A percentile compares a stretch with the other conserved stretches of the same genome.
phyloP scores from a whole-genome alignment of 2,797 vertebrate species.

The Argentina silus region DNA sequence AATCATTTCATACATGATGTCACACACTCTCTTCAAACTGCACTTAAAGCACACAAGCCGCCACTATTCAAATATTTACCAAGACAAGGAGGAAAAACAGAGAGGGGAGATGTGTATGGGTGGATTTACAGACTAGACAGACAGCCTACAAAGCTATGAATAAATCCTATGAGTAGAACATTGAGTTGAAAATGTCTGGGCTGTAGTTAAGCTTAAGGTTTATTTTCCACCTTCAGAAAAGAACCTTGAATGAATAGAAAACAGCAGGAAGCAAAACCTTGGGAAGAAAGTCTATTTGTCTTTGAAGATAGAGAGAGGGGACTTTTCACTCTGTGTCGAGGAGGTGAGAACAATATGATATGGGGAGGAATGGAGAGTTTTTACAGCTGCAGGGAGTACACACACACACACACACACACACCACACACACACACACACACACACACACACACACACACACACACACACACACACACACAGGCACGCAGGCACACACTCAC shows the following conservation, averaged over 20 bases:
- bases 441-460: background rate
- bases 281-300: background rate
- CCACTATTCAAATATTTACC: conserved; percentile 20
- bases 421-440: background rate
- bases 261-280: background rate
- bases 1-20: conserved; percentile 5
- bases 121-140: conserved; percentile 13
- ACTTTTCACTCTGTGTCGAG: too few relatives aligned
- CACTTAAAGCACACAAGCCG: conserved; percentile 16
- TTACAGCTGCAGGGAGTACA: too few relatives aligned
- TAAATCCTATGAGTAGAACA: background rate
- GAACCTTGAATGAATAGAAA: background rate
- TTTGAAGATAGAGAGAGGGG: too few relatives aligned
- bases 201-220: background rate
- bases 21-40: conserved; percentile 8
- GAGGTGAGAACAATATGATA: too few relatives aligned
- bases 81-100: conserved; percentile 2
- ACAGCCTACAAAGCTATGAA: background rate
- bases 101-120: background rate
- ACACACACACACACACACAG: background rate
- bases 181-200: background rate
- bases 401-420: too few relatives aligned
- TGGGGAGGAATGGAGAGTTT: too few relatives aligned
- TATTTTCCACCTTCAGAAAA: background rate
- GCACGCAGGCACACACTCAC: background rate